Evolutionary conservation across 2,113 vertebrate species (phyloP), one percentile per base, ranked within the genome.

Genomic region (Limanda limanda): DNA sequence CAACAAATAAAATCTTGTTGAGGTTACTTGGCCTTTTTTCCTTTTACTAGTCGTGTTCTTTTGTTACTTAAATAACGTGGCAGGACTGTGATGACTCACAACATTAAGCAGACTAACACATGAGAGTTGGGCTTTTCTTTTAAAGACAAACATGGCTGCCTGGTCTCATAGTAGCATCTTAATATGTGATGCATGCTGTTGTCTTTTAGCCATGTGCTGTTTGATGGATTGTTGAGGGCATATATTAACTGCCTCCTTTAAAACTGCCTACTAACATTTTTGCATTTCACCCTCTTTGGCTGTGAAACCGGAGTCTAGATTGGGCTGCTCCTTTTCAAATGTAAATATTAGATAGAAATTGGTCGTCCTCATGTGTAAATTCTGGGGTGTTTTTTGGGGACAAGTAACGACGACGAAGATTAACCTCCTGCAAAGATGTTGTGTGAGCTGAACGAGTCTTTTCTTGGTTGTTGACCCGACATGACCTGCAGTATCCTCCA

Each of bases 1-100:
- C 76, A 81, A 78, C 51, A 74, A 89, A 92, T 88, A 89, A 88
- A 78, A 78, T 64, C 81, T 76, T 77, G 66, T 77, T 86, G 84
- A 79, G 71, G 79, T 84, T 82, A 71, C 72, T 72, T 85, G 81
- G 81, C 78, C 58, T 66, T 87, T 78, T 77, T 83, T 84, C 56
- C 57, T 82, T 88, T 76, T 47, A 81, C 64, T 69, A 70, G 71
- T 79, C 57, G 58, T 86, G 76, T 76, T 86, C 47, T 20, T 72
- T 75, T 74, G 62, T 86, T 81, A 65, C 51, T 60, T 52, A 56
- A 57, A 65, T 64, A 71, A 76, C 48, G 61, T 76, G 65, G 54
- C 78, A 67, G 72, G 71, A 67, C 58, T 64, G 71, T 67, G 76
- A 77, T 81, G 71, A 81, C 58, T 66, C 15, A 27, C 48, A 37